Conservation (phyloP, 2,797 vertebrate species). For the Dryobates pubescens region DNA sequence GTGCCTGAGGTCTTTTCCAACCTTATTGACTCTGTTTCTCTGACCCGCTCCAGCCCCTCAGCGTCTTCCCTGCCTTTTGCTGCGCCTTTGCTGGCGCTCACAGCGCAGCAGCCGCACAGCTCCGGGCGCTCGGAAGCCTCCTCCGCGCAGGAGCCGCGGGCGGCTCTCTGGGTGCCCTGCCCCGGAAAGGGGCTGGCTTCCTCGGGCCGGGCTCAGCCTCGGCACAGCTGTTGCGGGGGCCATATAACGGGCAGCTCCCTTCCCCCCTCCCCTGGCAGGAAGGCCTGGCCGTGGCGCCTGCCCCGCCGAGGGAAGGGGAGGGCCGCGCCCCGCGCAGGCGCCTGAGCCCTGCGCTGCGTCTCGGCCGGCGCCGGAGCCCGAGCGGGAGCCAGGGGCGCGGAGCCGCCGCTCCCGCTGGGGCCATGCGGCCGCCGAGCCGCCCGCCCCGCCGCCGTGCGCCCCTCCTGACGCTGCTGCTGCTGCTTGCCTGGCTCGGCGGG, state of each 20-base stretch:
- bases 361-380: accelerated
- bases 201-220: too few relatives aligned
- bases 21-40: too few relatives aligned
- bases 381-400: not conserved
- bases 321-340: not conserved
- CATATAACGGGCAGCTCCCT: too few relatives aligned
- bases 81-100: accelerated
- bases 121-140: accelerated
- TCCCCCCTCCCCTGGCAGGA: too few relatives aligned
- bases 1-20: too few relatives aligned
- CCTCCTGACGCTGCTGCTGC: not conserved
- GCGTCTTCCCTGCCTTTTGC: too few relatives aligned
- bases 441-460: accelerated
- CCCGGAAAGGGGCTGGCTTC: not conserved
- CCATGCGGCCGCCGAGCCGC: not conserved
- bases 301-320: too few relatives aligned
- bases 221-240: too few relatives aligned
- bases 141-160: accelerated
- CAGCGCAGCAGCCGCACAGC: accelerated
- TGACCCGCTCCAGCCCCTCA: too few relatives aligned
- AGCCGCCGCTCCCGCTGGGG: accelerated
- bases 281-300: too few relatives aligned
- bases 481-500: not conserved
- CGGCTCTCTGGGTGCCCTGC: accelerated
- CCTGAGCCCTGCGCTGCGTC: not conserved